Conservation (phyloP, 92 coral and sea anemone species). For the Zoanthus gigantus region DNA sequence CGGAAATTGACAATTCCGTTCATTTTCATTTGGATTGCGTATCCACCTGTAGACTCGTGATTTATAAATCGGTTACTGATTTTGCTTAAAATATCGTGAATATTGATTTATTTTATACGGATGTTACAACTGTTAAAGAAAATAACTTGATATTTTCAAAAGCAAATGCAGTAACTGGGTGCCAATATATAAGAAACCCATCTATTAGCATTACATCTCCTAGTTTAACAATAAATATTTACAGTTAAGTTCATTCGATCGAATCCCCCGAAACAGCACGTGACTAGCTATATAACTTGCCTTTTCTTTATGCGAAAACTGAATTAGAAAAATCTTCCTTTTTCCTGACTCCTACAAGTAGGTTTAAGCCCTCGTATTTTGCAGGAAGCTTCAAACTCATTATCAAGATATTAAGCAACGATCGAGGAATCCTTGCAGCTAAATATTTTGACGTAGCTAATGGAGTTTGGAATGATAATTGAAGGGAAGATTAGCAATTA, state of each 20-base stretch:
- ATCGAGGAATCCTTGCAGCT: too few species aligned
- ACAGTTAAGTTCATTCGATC: slow-evolving; percentile 8
- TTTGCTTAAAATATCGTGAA: neutral
- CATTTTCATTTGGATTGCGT: neutral
- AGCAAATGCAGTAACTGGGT: neutral
- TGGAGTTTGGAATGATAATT: too few species aligned
- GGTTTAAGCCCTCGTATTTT: too few species aligned
- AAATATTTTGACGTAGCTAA: too few species aligned
- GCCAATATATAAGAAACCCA: neutral
- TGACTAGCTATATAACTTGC: neutral
- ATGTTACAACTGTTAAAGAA: neutral
- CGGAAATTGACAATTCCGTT: neutral
- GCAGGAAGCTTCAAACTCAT: too few species aligned
- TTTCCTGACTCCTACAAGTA: neutral
- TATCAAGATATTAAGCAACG: too few species aligned
- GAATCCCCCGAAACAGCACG: slow-evolving; percentile 5
- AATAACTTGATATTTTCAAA: neutral
- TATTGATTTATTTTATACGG: neutral
- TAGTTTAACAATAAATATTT: slow-evolving; percentile 20
- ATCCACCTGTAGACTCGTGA: neutral
- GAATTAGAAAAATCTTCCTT: neutral
- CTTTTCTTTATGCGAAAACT: neutral
- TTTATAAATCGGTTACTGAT: neutral
- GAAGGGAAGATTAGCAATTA: too few species aligned
- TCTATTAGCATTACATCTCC: neutral